Evolutionary conservation across 2,113 vertebrate species (phyloP), one percentile per base, ranked within the genome.

Genomic region (pig (Sus scrofa)): DNA sequence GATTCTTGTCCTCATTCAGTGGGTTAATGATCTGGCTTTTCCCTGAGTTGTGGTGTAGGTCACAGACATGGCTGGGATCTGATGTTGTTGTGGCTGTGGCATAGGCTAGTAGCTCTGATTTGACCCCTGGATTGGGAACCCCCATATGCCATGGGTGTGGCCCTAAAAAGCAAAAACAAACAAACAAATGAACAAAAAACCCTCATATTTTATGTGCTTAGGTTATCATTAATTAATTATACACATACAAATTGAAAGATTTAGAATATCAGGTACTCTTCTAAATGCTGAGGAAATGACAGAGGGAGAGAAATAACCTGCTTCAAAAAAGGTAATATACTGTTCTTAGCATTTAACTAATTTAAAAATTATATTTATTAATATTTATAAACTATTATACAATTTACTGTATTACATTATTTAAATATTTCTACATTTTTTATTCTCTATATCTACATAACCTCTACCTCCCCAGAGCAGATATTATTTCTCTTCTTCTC

Each of bases 271-370:
- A 60, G 2, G 2, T 52, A 65, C 0, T 15, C 11, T 50, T 78
- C 50, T 78, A 60, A 30, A 27, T 65, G 11, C 4, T 4, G 50
- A 63, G 18, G 18, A 77, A 83, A 86, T 27, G 6, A 11, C 26
- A 73, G 24, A 34, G 4, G 22, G 3, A 0, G 27, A 3, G 0
- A 1, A 84, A 44, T 0, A 0, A 2, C 32, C 19, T 82, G 22
- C 3, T 77, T 78, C 13, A 62, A 16, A 56, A 16, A 56, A 77
- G 24, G 37, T 24, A 60, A 68, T 56, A 7, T 26, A n/a, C 0
- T 20, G 14, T 86, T 81, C 8, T 77, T 27, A 83, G 15, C 10
- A 32, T 26, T 56, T 52, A 74, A 22, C 12, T 74, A 82, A 75
- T 77, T 75, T 75, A n/a, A 12, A 26, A 56, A 56, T 70, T 56